A percentile compares a stretch with the other conserved stretches of the same genome.
phyloP scores from a whole-genome alignment of 2,888 invertebrate species.

The Caenorhabditis japonica region DNA sequence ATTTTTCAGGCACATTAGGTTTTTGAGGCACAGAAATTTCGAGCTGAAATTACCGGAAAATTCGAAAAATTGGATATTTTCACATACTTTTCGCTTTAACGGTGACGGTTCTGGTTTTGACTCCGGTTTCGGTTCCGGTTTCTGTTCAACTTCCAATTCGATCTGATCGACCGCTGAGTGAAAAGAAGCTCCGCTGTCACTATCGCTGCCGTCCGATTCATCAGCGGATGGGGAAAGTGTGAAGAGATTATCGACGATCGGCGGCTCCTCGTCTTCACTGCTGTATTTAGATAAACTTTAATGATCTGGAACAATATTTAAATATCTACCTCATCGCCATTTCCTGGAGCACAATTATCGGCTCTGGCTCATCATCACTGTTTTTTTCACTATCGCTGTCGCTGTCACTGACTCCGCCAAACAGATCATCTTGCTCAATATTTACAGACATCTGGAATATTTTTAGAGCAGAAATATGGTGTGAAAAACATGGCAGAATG shows the following conservation, averaged over 20 bases:
- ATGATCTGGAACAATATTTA: too few species aligned
- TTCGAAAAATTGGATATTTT: not conserved
- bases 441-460: not conserved
- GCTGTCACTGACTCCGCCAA: constrained; percentile 59
- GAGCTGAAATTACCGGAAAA: too few species aligned
- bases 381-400: constrained; percentile 35
- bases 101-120: too few species aligned
- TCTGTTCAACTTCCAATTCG: not conserved
- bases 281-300: too few species aligned
- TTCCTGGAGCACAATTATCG: constrained; percentile 10
- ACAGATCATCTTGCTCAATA: constrained; percentile 25
- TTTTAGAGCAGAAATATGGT: not conserved
- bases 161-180: not conserved
- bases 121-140: too few species aligned
- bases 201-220: too few species aligned
- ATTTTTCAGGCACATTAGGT: not conserved
- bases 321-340: constrained; percentile 41
- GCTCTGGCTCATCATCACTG: not conserved
- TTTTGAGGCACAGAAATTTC: too few species aligned
- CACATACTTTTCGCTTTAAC: not conserved
- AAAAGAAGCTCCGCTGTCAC: too few species aligned
- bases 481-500: too few species aligned
- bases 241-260: too few species aligned
- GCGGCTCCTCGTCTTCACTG: constrained; percentile 15
- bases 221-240: too few species aligned